Base-by-base conservation (phyloP, 2,888 invertebrate genomes). In the Cataglyphis livida region DNA sequence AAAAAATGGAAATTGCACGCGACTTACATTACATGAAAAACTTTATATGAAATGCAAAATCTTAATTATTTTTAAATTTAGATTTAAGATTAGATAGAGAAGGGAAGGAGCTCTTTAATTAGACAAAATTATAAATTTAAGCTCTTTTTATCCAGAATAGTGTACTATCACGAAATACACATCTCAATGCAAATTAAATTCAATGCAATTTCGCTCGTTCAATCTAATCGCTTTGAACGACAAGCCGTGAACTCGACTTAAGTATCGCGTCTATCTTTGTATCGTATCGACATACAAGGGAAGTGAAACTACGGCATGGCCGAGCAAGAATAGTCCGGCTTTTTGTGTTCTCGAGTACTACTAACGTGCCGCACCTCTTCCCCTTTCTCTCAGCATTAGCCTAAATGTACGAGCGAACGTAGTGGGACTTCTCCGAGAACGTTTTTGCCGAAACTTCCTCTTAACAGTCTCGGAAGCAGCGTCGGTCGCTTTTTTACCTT, bases 361-460 rank as follows among this genome's bases (percentile, higher is more conserved):
- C 38, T 35, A n/a, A 28, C 78, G 59, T 66, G 59, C 18, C 25
- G 59, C 21, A 25, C 21, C 38, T 68, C 32, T 48, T n/a, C 21
- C n/a, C 18, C 7, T 62, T 78, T 70, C 78, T 73, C 61, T 25
- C 44, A 65, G 44, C 76, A 84, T 86, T 82, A 86, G 82, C 84
- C 79, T 85, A 82, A 86, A 86, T 84, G 70, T 73, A 83, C 70
- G 74, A 66, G 82, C 76, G 74, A 81, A 25, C n/a, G 59, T 59
- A 75, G 44, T 61, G 81, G 73, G 65, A 51, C 51, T 38, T 35
- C 35, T 35, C 51, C 9, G 66, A 25, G 21, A 54, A 73, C 76
- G 86, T 85, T 87, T 87, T 87, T 82, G 78, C 74, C 71, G 66
- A 87, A 87, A 85, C 81, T 87, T 83, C 78, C 85, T 81, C 78